A percentile compares a stretch with the other conserved stretches of the same genome.
phyloP scores from a whole-genome alignment of 2,113 vertebrate species.

The Podilymbus podiceps region DNA sequence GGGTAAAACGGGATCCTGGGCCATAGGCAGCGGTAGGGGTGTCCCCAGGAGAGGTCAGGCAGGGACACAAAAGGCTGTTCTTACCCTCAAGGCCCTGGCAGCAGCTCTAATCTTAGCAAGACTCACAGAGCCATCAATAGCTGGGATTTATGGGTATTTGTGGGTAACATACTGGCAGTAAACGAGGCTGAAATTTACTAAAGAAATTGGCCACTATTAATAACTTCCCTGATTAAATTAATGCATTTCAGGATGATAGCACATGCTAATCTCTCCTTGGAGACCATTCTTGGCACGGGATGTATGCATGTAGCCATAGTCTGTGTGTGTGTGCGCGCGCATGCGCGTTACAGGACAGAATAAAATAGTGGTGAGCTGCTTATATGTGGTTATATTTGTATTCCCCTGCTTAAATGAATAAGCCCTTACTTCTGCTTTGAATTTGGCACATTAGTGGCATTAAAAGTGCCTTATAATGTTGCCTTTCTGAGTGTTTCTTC shows the following conservation, averaged over 20 bases:
- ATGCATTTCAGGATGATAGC: neutral
- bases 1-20: neutral
- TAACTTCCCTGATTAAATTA: slow-evolving; percentile 26
- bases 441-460: neutral
- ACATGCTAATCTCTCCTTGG: neutral
- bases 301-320: neutral
- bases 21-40: neutral
- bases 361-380: neutral
- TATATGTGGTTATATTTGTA: neutral
- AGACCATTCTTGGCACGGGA: neutral
- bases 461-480: neutral
- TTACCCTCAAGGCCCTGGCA: neutral
- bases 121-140: neutral
- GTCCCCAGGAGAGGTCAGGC: neutral
- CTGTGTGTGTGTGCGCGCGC: neutral
- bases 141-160: neutral
- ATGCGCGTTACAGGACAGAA: neutral
- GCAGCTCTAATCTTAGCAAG: neutral
- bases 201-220: neutral
- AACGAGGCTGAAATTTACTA: neutral
- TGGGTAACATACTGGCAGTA: neutral
- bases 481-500: neutral
- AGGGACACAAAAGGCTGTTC: neutral
- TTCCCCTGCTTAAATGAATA: neutral
- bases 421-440: neutral